These are phyloP conservation scores for Leptodactylus fallax DNA, from an alignment of 2,797 vertebrate species.

Conservation along the genomic window DNA sequence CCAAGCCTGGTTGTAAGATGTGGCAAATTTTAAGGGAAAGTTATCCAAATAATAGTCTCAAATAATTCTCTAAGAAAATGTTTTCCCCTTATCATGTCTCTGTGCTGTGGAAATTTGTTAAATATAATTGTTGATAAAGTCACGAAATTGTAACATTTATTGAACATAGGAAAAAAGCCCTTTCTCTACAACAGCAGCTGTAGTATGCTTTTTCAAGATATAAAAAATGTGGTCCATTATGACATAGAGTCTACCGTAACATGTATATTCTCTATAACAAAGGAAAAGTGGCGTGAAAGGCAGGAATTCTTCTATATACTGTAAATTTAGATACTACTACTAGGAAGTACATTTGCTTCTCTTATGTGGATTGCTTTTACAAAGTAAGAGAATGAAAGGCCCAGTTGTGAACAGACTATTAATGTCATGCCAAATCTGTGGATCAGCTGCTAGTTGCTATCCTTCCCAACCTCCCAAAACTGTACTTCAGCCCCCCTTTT, in stretches of 20 bases:
- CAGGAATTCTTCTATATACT: not conserved
- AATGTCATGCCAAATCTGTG: constrained; percentile 64
- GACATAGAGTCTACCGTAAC: too few species aligned
- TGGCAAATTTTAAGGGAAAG: not conserved
- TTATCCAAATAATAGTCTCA: not conserved
- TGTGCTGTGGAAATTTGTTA: not conserved
- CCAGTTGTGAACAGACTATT: constrained; percentile 69
- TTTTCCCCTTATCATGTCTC: not conserved
- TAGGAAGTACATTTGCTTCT: constrained; percentile 46
- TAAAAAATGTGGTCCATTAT: too few species aligned
- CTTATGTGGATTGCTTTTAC: constrained; percentile 34
- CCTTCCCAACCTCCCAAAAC: constrained; percentile 42
- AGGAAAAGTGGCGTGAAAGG: too few species aligned
- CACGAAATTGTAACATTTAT: not conserved
- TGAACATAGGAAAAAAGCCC: not conserved
- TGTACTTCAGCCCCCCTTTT: constrained; percentile 64
- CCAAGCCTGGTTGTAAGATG: not conserved
- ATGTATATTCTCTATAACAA: too few species aligned
- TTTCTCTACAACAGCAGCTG: too few species aligned
- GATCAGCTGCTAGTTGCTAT: constrained; percentile 72
- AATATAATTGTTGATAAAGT: not conserved
- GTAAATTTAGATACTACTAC: constrained; percentile 64
- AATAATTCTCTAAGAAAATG: too few species aligned
- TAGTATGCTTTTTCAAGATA: too few species aligned
- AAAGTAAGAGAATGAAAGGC: constrained; percentile 52